These are phyloP conservation scores for Anomalospiza imberbis DNA, from an alignment of 2,797 vertebrate species.

Conservation along the genomic window DNA sequence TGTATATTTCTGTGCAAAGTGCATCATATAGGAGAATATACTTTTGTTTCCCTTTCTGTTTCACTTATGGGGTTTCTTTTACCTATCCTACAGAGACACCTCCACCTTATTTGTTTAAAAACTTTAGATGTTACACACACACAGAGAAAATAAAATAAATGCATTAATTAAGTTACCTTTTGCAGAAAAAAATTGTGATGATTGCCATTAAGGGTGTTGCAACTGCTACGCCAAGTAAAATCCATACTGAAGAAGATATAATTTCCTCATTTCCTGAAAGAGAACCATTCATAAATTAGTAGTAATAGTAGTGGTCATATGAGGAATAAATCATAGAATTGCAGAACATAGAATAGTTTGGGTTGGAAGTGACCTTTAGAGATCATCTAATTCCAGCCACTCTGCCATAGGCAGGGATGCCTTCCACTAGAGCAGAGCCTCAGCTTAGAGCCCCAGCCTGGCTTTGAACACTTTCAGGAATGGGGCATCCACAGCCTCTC, in stretches of 20 bases:
- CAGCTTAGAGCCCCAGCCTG: neutral
- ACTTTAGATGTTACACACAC: neutral
- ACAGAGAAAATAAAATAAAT: neutral
- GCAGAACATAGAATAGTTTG: neutral
- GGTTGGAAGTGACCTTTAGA: neutral
- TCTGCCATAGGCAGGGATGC: neutral
- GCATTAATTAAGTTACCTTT: neutral
- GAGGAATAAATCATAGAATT: neutral
- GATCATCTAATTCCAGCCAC: neutral
- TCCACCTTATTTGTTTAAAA: neutral
- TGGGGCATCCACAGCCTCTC: neutral
- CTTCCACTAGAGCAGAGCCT: neutral
- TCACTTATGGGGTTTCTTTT: neutral
- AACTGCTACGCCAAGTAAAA: neutral
- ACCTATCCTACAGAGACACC: neutral
- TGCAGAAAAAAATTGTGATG: neutral
- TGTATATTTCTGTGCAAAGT: neutral
- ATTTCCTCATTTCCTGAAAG: slow-evolving; percentile 29
- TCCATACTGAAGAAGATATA: neutral
- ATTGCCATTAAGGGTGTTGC: neutral
- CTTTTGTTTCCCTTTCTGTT: neutral
- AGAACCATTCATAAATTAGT: neutral
- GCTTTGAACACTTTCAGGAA: neutral
- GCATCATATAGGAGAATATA: neutral
- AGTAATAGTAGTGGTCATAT: neutral